Conservation (phyloP, 1,140 invertebrate genomes). For the Drosophila nikananu region DNA sequence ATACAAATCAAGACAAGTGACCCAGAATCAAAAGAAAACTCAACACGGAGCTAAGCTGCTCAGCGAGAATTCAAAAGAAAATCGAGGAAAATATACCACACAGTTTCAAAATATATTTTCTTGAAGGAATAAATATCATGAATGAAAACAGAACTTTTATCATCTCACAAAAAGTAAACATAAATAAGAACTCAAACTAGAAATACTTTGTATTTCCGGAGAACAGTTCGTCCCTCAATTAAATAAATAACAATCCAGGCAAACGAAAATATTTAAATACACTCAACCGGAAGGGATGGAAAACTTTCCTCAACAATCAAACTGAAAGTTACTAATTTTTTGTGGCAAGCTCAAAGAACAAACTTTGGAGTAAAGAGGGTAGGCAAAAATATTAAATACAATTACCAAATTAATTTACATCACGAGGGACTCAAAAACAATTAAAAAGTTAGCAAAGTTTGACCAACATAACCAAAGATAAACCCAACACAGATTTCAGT, state of each 20-base stretch:
- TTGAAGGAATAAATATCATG: neutral
- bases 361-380: conserved; percentile 2
- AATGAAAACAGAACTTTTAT: neutral
- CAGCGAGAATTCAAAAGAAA: conserved; percentile 8
- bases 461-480: neutral
- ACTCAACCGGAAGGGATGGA: neutral
- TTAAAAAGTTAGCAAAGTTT: conserved; percentile 48
- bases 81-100: neutral
- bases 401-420: conserved; percentile 51
- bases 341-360: conserved; percentile 15
- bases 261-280: conserved; percentile 31
- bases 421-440: conserved; percentile 30
- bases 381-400: conserved; percentile 47
- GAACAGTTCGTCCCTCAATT: neutral
- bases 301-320: conserved; percentile 27
- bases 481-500: neutral
- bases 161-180: conserved; percentile 1
- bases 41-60: conserved; percentile 24
- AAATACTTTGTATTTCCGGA: neutral
- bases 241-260: conserved; percentile 25
- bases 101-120: neutral
- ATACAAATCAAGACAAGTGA: conserved; percentile 40
- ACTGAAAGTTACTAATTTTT: conserved; percentile 38
- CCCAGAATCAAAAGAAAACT: conserved; percentile 28
- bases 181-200: conserved; percentile 5